phyloP scores from a whole-genome alignment of 2,888 invertebrate genomes.

The Spatulosminthurus flaviceps region DNA sequence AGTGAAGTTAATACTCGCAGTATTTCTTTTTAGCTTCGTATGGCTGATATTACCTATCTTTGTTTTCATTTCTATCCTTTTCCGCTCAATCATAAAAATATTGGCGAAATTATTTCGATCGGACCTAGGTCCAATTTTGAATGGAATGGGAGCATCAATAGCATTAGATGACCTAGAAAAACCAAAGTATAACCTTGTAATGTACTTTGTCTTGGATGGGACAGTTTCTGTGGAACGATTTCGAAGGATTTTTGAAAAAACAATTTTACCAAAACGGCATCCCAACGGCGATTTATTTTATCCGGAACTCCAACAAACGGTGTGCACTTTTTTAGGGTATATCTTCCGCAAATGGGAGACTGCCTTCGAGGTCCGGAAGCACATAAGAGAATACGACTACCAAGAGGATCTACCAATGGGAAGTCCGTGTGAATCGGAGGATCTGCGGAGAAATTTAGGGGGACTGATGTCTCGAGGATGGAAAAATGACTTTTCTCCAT shows the following conservation, averaged over 20 bases:
- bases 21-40: background rate
- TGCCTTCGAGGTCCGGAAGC: background rate
- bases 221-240: background rate
- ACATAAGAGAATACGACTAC: background rate
- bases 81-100: background rate
- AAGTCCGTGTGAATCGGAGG: background rate
- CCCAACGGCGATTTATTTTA: background rate
- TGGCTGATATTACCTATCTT: background rate
- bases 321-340: background rate
- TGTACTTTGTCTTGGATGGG: background rate
- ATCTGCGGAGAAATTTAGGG: background rate
- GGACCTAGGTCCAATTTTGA: background rate
- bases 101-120: background rate
- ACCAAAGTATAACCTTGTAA: background rate
- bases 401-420: background rate
- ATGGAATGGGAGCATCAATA: background rate
- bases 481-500: background rate
- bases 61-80: background rate
- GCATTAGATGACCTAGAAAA: background rate
- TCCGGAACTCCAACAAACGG: slow-evolving; percentile 13
- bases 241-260: background rate
- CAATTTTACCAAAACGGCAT: background rate
- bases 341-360: background rate
- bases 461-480: background rate
- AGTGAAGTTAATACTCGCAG: background rate